Evolutionary conservation across 2,113 vertebrate genomes (phyloP), one percentile per base, ranked within the genome.

Genomic region (Labeo catla): DNA sequence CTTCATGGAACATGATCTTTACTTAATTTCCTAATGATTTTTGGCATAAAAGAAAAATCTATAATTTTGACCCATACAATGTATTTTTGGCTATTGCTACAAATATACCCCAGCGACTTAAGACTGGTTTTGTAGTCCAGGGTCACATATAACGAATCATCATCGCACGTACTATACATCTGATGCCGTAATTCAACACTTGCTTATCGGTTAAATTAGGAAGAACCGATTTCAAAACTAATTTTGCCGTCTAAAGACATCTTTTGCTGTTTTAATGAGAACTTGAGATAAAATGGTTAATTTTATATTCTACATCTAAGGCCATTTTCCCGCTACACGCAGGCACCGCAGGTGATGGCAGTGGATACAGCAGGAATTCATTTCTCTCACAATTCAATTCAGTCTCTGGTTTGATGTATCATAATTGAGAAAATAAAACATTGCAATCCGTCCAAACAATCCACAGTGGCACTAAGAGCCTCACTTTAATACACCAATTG

Each of bases 331-430:
- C 86, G 80, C 88, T 85, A 85, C 79, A 91, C 87, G 88, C 93
- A 94, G 92, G 92, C 90, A 93, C 92, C 89, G 87, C 87, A 87
- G 93, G 92, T 93, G 88, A 83, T 87, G 91, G 93, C 92, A 93
- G 91, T 93, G 93, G 91, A 85, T 74, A 76, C 78, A 90, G 86
- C 73, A 89, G 43, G 6, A 73, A 45, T 34, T 54, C 49, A 8
- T 52, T 39, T 16, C 21, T 9, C 47, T 76, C 57, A 15, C 6
- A 21, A 21, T 43, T 57, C 1, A 52, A 21, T 16, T 8, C 49
- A 61, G 23, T 79, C 36, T 3, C 52, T 54, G 52, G 21, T n/a
- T 61, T 10, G 43, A 47, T 2, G 2, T 13, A 52, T 47, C 4
- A 0, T 34, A 77, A 63, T 49, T 23, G 16, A 78, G 66, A 52